Evolutionary conservation across 2,797 vertebrate species (phyloP).

Genomic region (Ispidina picta): DNA sequence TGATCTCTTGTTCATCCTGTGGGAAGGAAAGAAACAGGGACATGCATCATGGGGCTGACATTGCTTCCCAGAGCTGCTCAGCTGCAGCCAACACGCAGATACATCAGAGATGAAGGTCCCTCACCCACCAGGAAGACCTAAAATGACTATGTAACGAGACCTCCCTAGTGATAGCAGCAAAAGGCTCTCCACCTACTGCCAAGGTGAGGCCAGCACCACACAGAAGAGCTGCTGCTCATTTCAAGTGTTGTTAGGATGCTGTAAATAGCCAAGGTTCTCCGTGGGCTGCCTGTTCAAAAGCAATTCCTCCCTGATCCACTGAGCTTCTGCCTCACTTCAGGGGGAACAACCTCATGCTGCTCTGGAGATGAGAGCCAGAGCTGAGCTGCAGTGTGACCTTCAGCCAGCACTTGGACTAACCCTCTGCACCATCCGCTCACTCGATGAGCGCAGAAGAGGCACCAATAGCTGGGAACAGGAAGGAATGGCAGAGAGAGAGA

Average conservation of each 20-base stretch:
- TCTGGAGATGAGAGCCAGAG: background rate
- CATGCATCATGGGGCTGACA: background rate
- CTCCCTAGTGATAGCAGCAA: background rate
- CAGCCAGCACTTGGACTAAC: background rate
- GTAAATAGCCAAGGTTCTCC: background rate
- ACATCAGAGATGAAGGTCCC: background rate
- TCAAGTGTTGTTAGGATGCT: background rate
- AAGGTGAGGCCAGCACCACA: background rate
- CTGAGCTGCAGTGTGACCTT: background rate
- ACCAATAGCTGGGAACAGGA: constrained; percentile 10
- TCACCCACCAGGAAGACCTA: background rate
- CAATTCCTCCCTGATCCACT: background rate
- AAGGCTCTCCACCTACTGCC: background rate
- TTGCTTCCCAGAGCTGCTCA: rapidly evolving
- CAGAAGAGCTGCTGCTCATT: background rate
- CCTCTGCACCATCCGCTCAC: background rate
- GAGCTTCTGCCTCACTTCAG: background rate
- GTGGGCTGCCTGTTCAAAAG: background rate
- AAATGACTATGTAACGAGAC: background rate
- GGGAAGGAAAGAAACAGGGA: background rate
- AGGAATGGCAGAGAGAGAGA: background rate
- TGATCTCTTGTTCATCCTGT: constrained; percentile 90
- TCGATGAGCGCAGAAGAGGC: background rate
- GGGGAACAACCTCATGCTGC: background rate
- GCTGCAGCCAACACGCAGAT: rapidly evolving